phyloP scores from a whole-genome alignment of 2,888 invertebrate genomes.

The Ectobius pallidus region DNA sequence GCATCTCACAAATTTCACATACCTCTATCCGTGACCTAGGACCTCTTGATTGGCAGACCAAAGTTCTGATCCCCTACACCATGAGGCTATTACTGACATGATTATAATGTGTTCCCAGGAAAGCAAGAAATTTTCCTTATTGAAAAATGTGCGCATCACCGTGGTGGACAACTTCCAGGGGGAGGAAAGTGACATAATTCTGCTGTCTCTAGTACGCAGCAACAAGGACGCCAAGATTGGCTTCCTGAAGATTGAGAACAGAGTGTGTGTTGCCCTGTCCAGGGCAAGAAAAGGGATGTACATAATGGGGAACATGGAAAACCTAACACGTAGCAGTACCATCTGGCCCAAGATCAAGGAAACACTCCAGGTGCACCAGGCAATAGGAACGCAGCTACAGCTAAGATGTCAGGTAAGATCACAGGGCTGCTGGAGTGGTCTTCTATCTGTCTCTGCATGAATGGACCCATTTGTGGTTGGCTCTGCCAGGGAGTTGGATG shows the following conservation, averaged over 20 bases:
- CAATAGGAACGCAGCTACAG: conserved; percentile 60
- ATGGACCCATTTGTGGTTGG: not conserved
- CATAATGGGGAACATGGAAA: conserved; percentile 41
- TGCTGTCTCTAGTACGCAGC: conserved; percentile 79
- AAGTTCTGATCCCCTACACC: too few relatives aligned
- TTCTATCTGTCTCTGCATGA: too few relatives aligned
- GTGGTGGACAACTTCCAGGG: conserved; percentile 84
- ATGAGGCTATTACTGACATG: too few relatives aligned
- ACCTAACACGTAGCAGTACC: conserved; percentile 31
- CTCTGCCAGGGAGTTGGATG: not conserved
- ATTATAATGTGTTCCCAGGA: conserved; percentile 45
- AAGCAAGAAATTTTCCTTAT: conserved; percentile 47
- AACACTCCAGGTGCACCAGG: conserved; percentile 57
- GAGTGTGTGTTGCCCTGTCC: conserved; percentile 79
- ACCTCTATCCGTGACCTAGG: too few relatives aligned
- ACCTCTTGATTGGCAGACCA: too few relatives aligned
- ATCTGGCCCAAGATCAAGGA: conserved; percentile 64
- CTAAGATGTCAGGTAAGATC: conserved; percentile 56
- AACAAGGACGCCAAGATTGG: conserved; percentile 71
- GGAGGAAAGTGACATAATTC: conserved; percentile 77
- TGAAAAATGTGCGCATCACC: conserved; percentile 63
- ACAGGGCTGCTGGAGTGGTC: too few relatives aligned
- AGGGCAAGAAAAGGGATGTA: conserved; percentile 66
- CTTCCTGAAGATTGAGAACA: conserved; percentile 70
- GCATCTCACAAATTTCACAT: too few relatives aligned